These are phyloP conservation scores for Oscheius sp. DNA, from an alignment of 2,888 invertebrate species.

Conservation along the genomic window DNA sequence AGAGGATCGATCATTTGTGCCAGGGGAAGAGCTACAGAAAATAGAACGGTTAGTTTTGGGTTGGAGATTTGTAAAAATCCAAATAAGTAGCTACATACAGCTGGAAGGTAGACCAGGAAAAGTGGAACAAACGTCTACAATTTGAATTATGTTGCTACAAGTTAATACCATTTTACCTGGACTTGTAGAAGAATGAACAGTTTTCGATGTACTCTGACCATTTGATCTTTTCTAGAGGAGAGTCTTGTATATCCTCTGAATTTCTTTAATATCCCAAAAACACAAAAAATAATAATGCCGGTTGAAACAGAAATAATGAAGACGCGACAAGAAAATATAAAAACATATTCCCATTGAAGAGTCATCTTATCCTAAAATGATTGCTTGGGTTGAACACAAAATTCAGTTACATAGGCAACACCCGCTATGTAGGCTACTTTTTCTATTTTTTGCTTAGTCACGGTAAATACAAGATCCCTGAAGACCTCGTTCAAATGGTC, in stretches of 20 bases:
- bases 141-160: background rate
- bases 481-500: background rate
- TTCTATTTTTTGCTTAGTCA: background rate
- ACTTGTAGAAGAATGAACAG: background rate
- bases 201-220: background rate
- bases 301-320: background rate
- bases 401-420: background rate
- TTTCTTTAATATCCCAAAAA: background rate
- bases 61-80: background rate
- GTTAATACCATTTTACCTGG: background rate
- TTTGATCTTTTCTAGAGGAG: background rate
- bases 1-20: constrained; percentile 10
- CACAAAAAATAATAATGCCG: background rate
- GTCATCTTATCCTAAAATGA: background rate
- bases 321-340: background rate
- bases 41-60: background rate
- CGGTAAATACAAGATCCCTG: background rate
- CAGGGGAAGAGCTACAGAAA: background rate
- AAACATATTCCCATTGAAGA: background rate
- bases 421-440: background rate
- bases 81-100: constrained; percentile 2
- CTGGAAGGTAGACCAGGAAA: background rate
- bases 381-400: background rate
- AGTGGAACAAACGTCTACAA: background rate
- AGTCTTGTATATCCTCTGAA: background rate